Evolutionary conservation across 37 sponge, comb jelly and placozoan species (phyloP).

Genomic region (Petrosia ficiformis): DNA sequence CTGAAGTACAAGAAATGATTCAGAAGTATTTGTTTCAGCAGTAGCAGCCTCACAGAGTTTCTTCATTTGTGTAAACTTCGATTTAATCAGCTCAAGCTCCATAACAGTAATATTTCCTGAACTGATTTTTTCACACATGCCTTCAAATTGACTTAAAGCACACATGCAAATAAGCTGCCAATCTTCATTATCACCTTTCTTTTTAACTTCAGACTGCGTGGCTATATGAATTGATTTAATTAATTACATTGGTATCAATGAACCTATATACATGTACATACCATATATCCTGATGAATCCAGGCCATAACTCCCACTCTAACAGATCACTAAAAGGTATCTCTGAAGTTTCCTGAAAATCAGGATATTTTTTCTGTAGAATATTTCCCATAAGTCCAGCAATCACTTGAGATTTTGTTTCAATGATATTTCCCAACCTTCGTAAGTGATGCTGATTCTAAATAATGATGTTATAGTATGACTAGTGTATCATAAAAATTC

Average conservation of each 20-base stretch:
- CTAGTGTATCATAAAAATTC: not conserved
- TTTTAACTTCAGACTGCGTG: not conserved
- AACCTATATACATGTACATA: not conserved
- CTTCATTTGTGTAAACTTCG: constrained; percentile 21
- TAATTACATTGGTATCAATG: not conserved
- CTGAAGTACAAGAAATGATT: not conserved
- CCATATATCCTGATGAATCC: not conserved
- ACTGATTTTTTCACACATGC: constrained; percentile 1
- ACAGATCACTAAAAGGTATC: constrained; percentile 1
- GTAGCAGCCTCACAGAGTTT: constrained; percentile 24
- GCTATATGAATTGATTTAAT: not conserved
- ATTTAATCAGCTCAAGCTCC: constrained; percentile 18
- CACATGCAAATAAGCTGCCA: constrained; percentile 12
- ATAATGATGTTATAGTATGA: not conserved
- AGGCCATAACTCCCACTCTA: constrained; percentile 20
- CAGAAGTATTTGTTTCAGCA: not conserved
- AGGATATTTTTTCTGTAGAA: constrained; percentile 11
- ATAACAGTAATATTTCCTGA: constrained; percentile 17
- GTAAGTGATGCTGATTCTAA: not conserved
- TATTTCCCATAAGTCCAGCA: not conserved
- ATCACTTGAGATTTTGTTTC: not conserved
- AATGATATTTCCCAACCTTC: not conserved
- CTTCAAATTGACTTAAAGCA: constrained; percentile 24
- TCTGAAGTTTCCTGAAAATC: not conserved
- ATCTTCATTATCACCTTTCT: constrained; percentile 6